Conservation (phyloP, 2,797 vertebrate species). For the Clarias laeviceps region DNA sequence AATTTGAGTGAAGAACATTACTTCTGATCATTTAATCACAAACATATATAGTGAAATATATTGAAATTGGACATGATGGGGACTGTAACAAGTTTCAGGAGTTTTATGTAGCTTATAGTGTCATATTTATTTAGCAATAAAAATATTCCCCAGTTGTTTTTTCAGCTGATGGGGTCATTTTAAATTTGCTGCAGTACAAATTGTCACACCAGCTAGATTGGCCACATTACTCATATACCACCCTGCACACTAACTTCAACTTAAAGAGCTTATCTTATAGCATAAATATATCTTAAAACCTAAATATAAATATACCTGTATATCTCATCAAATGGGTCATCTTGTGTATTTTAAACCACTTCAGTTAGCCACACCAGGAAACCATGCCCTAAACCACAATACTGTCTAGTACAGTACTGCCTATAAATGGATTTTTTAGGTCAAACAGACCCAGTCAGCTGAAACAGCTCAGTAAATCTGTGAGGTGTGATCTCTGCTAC, state of each 20-base stretch:
- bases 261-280: too few species aligned
- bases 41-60: neutral
- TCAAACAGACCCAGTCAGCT: neutral
- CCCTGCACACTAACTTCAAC: neutral
- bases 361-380: neutral
- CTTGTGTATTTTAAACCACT: conserved; percentile 2
- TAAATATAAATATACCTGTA: neutral
- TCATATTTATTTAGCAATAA: neutral
- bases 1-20: neutral
- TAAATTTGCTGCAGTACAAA: neutral
- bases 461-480: neutral
- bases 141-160: neutral
- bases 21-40: neutral
- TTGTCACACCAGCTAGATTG: neutral
- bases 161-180: neutral
- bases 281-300: neutral
- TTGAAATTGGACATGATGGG: neutral
- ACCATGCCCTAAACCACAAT: neutral
- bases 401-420: neutral
- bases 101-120: neutral
- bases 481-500: neutral
- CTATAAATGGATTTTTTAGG: conserved; percentile 1
- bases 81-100: neutral
- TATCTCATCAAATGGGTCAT: conserved; percentile 9
- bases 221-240: neutral